Conservation (phyloP, 2,797 vertebrate genomes). For the Simalia tracyae region DNA sequence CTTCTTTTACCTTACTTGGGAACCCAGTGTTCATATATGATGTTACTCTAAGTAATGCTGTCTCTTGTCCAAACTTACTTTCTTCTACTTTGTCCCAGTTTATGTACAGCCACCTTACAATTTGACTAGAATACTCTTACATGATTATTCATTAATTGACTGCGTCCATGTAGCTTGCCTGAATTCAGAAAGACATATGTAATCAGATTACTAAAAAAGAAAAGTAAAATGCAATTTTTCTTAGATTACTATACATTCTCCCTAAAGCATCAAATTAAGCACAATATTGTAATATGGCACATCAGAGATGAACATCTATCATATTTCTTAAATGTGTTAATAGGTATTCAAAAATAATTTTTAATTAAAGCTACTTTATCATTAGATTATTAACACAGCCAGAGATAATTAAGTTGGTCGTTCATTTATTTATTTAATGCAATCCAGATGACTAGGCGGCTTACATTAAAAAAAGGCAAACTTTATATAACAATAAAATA, state of each 20-base stretch:
- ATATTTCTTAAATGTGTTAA: neutral
- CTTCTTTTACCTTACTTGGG: neutral
- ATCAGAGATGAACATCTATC: neutral
- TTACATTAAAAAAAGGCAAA: neutral
- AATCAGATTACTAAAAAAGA: neutral
- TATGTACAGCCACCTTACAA: neutral
- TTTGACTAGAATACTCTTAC: neutral
- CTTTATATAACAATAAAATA: neutral
- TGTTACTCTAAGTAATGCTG: neutral
- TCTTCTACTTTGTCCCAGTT: neutral
- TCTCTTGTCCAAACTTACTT: neutral
- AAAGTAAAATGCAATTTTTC: neutral
- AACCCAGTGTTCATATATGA: neutral
- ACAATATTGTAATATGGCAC: neutral
- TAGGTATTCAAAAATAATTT: neutral
- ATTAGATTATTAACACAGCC: conserved; percentile 54
- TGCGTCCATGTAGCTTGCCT: neutral
- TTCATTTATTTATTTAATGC: neutral
- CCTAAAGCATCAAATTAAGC: neutral
- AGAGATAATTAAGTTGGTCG: conserved; percentile 59
- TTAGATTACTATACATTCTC: neutral
- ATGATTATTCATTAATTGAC: neutral
- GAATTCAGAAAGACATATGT: neutral
- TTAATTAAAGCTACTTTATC: conserved; percentile 51
- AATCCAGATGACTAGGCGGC: neutral